Percentiles rank a stretch among this genome's conserved stretches.
Conservation (phyloP, 2,888 invertebrate genomes). For the Hypselothyrea guttata region DNA sequence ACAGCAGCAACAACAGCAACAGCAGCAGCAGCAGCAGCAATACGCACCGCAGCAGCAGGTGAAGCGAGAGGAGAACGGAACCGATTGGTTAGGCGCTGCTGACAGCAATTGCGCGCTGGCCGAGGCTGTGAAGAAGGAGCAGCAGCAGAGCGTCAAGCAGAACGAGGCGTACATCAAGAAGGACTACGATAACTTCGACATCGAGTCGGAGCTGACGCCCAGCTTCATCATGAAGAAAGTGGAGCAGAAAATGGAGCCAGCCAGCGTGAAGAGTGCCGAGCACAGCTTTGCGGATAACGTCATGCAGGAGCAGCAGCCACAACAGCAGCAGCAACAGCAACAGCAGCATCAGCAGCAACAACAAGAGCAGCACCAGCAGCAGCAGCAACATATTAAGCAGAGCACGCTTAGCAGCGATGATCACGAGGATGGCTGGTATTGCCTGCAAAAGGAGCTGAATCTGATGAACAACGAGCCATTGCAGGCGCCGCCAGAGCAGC, state of each 20-base stretch:
- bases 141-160: constrained; percentile 28
- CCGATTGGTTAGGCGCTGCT: constrained; percentile 33
- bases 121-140: constrained; percentile 41
- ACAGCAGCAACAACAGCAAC: constrained; percentile 26
- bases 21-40: constrained; percentile 10
- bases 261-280: constrained; percentile 17
- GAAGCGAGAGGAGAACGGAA: constrained; percentile 52
- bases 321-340: constrained; percentile 25
- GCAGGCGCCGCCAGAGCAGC: constrained; percentile 48
- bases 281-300: constrained; percentile 33
- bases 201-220: constrained; percentile 82
- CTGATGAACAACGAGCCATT: constrained; percentile 76
- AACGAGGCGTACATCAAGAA: constrained; percentile 65
- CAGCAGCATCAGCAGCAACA: constrained; percentile 21
- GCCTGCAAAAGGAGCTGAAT: constrained; percentile 86
- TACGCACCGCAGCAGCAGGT: constrained; percentile 24
- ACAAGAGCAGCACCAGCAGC: constrained; percentile 31
- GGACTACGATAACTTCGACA: constrained; percentile 81
- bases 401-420: constrained; percentile 43
- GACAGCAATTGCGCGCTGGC: constrained; percentile 42
- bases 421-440: constrained; percentile 88
- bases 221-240: constrained; percentile 82
- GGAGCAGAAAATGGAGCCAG: constrained; percentile 62
- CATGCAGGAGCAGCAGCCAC: constrained; percentile 37
- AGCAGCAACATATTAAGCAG: constrained; percentile 43